Evolutionary conservation across 2,888 invertebrate genomes (phyloP).

Genomic region (Papilio protenor): DNA sequence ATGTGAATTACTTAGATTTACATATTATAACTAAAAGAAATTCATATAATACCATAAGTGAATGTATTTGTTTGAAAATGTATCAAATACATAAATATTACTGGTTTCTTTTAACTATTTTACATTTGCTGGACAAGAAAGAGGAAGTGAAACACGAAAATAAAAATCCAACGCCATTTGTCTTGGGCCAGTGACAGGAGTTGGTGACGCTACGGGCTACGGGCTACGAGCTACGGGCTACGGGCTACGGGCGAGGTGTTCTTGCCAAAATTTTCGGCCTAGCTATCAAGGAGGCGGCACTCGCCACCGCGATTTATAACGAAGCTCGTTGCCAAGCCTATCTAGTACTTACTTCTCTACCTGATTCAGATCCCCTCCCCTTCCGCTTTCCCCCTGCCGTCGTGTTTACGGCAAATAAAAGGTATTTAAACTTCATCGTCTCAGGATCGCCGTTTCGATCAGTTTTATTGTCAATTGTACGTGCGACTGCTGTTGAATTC

Average conservation of each 20-base stretch:
- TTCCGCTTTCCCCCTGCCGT: slow-evolving; percentile 28
- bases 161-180: slow-evolving; percentile 38
- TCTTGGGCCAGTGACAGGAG: slow-evolving; percentile 47
- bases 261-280: slow-evolving; percentile 58
- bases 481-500: slow-evolving; percentile 27
- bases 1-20: too few relatives aligned
- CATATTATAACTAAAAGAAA: too few relatives aligned
- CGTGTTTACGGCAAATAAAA: slow-evolving; percentile 54
- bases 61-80: neutral
- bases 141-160: slow-evolving; percentile 8
- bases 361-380: slow-evolving; percentile 46
- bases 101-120: neutral
- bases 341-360: slow-evolving; percentile 49
- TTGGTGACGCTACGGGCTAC: slow-evolving; percentile 42
- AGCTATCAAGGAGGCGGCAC: slow-evolving; percentile 58
- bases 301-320: slow-evolving; percentile 62
- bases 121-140: neutral
- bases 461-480: slow-evolving; percentile 36
- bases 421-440: slow-evolving; percentile 49
- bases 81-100: neutral
- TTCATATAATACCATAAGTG: too few relatives aligned
- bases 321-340: slow-evolving; percentile 66
- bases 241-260: slow-evolving; percentile 20
- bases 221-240: too few relatives aligned
- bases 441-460: slow-evolving; percentile 32